Percentiles rank a stretch among this genome's conserved stretches.
phyloP scores from a whole-genome alignment of 2,888 invertebrate species.

The Perizoma affinitatum region DNA sequence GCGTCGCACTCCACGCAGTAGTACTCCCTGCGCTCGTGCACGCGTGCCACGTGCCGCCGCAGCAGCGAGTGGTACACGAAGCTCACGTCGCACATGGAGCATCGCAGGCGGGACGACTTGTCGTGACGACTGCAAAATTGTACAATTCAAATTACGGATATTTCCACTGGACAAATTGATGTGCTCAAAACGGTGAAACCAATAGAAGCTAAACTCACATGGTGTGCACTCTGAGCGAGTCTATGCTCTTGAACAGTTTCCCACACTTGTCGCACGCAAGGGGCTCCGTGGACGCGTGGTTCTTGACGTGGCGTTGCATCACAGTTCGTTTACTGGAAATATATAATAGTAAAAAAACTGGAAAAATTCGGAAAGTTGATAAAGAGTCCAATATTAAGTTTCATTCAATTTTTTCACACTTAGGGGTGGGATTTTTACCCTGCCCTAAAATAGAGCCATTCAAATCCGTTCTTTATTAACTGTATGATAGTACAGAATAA shows the following conservation, averaged over 20 bases:
- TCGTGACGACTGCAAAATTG: conserved; percentile 65
- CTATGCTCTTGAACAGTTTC: conserved; percentile 65
- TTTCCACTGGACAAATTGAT: no score
- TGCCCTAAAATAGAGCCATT: no score
- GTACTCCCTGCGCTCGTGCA: conserved; percentile 61
- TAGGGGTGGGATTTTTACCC: no score
- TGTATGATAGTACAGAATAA: no score
- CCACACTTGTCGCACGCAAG: conserved; percentile 72
- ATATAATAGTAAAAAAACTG: not conserved
- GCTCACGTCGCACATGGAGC: conserved; percentile 56
- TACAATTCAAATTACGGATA: no score
- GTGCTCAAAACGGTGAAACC: no score
- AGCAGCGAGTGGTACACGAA: conserved; percentile 69
- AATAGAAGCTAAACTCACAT: conserved; percentile 41
- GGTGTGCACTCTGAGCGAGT: conserved; percentile 68
- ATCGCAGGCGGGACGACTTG: conserved; percentile 55
- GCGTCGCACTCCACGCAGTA: conserved; percentile 79
- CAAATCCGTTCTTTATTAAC: no score
- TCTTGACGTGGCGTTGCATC: conserved; percentile 71
- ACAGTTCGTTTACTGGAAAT: conserved; percentile 70
- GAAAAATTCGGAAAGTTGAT: no score
- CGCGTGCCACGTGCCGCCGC: conserved; percentile 56
- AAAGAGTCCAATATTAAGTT: no score
- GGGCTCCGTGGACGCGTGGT: conserved; percentile 52
- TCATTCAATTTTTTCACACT: no score